Conservation (phyloP, 2,113 vertebrate species). For the Percopsis transmontana region DNA sequence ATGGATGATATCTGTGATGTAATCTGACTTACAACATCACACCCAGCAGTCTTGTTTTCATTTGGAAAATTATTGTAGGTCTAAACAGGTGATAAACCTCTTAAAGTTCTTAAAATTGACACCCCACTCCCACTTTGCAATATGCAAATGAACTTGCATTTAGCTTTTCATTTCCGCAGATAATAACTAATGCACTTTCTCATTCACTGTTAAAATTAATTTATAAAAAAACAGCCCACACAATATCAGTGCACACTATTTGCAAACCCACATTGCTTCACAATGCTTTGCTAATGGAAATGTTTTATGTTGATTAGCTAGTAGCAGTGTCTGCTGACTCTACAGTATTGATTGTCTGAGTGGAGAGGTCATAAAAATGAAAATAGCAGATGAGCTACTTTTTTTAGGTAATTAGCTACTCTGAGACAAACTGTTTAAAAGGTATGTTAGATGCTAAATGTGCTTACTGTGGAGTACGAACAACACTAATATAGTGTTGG, state of each 20-base stretch:
- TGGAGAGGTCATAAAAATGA: slow-evolving; percentile 16
- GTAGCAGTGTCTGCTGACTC: slow-evolving; percentile 35
- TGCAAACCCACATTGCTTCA: slow-evolving; percentile 13
- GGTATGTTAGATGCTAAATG: not conserved
- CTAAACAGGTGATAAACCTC: no score
- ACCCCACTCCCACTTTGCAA: no score
- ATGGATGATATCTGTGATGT: no score
- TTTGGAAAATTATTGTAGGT: no score
- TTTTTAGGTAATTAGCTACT: not conserved
- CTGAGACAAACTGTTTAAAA: slow-evolving; percentile 9
- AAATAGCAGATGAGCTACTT: slow-evolving; percentile 2
- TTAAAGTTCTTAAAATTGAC: no score
- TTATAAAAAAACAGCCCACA: slow-evolving; percentile 9
- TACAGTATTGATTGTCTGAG: slow-evolving; percentile 30
- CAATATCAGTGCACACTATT: slow-evolving; percentile 9
- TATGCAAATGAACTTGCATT: not conserved
- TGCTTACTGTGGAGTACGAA: not conserved
- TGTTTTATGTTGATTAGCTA: slow-evolving; percentile 50
- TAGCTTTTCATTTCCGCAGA: not conserved
- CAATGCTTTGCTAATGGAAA: slow-evolving; percentile 41
- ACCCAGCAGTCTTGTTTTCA: no score
- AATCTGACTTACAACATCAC: no score
- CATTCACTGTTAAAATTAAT: not conserved
- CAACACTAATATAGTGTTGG: no score
- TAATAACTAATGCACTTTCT: not conserved